A percentile compares a stretch with the other conserved stretches of the same genome.
Evolutionary conservation across 2,113 vertebrate species (phyloP).

Genomic region (Solea solea): DNA sequence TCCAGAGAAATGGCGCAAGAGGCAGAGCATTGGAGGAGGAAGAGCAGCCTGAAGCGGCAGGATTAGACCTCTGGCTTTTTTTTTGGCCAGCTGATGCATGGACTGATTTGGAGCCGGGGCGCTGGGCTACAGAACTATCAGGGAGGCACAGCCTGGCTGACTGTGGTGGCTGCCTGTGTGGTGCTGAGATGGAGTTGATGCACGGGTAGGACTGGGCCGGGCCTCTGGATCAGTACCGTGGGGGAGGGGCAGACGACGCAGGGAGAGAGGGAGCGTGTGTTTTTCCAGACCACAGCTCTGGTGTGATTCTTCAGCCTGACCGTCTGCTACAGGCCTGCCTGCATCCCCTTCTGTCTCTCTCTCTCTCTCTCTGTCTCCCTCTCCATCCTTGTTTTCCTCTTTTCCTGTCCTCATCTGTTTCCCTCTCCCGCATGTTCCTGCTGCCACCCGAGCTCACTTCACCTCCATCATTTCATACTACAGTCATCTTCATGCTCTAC

Average conservation of each 20-base stretch:
- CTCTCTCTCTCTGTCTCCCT: slow-evolving; percentile 32
- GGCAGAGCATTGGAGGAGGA: slow-evolving; percentile 69
- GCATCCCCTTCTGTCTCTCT: slow-evolving; percentile 52
- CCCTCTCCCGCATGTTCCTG: slow-evolving; percentile 49
- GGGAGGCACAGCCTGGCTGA: slow-evolving; percentile 49
- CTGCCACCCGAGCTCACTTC: slow-evolving; percentile 51
- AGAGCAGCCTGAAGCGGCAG: slow-evolving; percentile 61
- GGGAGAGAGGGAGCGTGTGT: slow-evolving; percentile 71
- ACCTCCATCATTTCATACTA: slow-evolving; percentile 39
- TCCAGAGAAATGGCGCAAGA: slow-evolving; percentile 78
- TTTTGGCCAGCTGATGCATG: slow-evolving; percentile 54
- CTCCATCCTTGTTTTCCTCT: slow-evolving; percentile 50
- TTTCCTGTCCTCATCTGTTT: slow-evolving; percentile 28
- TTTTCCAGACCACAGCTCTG: slow-evolving; percentile 74
- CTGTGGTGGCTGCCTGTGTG: slow-evolving; percentile 46
- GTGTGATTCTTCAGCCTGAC: slow-evolving; percentile 69
- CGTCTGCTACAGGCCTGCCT: slow-evolving; percentile 64
- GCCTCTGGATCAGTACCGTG: slow-evolving; percentile 76
- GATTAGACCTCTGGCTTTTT: slow-evolving; percentile 66
- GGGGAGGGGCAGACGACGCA: slow-evolving; percentile 81
- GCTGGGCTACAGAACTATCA: slow-evolving; percentile 36
- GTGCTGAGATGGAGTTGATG: slow-evolving; percentile 62
- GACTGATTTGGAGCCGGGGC: slow-evolving; percentile 59
- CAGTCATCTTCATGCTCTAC: slow-evolving; percentile 43
- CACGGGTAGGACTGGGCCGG: slow-evolving; percentile 77